phyloP scores from a whole-genome alignment of 2,888 invertebrate species.

The Drosophila gaucha region DNA sequence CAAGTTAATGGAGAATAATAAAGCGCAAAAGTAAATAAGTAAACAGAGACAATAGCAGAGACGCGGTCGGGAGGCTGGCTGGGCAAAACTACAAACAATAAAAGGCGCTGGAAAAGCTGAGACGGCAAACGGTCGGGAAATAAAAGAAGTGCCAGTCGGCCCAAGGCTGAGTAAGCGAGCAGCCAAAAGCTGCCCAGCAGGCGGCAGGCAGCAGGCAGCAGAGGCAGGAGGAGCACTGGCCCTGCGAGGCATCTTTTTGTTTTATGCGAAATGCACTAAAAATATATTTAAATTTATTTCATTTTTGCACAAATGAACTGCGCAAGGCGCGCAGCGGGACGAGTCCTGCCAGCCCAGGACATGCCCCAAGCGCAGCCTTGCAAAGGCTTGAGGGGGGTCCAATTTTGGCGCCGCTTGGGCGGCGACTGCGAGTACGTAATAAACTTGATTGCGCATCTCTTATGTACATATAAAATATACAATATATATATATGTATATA shows the following conservation, averaged over 20 bases:
- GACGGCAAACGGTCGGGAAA: slow-evolving; percentile 77
- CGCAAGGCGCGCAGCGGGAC: slow-evolving; percentile 32
- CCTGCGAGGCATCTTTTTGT: slow-evolving; percentile 78
- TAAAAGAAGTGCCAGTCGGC: slow-evolving; percentile 53
- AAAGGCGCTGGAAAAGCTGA: slow-evolving; percentile 69
- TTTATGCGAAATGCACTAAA: slow-evolving; percentile 81
- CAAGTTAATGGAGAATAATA: slow-evolving; percentile 79
- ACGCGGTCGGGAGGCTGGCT: slow-evolving; percentile 7
- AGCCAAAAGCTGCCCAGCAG: slow-evolving; percentile 40
- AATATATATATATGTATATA: slow-evolving; percentile 1
- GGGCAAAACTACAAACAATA: slow-evolving; percentile 74
- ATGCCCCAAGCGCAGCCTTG: slow-evolving; percentile 71
- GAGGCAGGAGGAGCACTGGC: not conserved
- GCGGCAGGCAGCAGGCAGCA: slow-evolving; percentile 2
- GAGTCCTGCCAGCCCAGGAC: slow-evolving; percentile 35
- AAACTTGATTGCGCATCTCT: slow-evolving; percentile 80
- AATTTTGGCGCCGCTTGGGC: slow-evolving; percentile 62
- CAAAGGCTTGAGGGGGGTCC: slow-evolving; percentile 43
- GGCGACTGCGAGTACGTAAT: slow-evolving; percentile 69
- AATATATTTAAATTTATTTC: slow-evolving; percentile 81
- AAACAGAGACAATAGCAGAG: slow-evolving; percentile 59
- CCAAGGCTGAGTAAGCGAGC: slow-evolving; percentile 56
- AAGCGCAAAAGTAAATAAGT: slow-evolving; percentile 81
- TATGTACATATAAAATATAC: slow-evolving; percentile 16
- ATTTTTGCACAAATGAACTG: slow-evolving; percentile 76